A percentile compares a stretch with the other conserved stretches of the same genome.
These are phyloP conservation scores for Drosophila triauraria DNA, from an alignment of 1,140 invertebrate genomes.

Conservation along the genomic window DNA sequence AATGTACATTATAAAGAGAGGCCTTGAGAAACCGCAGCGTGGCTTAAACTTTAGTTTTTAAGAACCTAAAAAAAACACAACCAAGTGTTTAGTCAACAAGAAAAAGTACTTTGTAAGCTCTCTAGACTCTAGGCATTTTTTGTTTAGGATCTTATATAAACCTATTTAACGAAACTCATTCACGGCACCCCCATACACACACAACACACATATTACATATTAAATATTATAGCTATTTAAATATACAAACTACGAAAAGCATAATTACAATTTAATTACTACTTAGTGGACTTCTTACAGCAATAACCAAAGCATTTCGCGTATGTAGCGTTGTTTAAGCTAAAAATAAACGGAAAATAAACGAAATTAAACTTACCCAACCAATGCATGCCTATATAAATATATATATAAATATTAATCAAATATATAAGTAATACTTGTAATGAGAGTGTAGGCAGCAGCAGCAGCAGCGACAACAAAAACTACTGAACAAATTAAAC, in stretches of 20 bases:
- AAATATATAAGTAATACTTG: slow-evolving; percentile 22
- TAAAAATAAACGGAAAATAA: slow-evolving; percentile 36
- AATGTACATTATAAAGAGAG: slow-evolving; percentile 65
- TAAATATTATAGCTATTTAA: slow-evolving; percentile 37
- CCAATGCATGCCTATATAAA: slow-evolving; percentile 36
- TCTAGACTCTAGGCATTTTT: slow-evolving; percentile 25
- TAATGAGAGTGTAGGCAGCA: slow-evolving; percentile 11
- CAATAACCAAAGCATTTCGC: slow-evolving; percentile 81
- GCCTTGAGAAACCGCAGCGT: slow-evolving; percentile 75
- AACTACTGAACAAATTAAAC: slow-evolving; percentile 46
- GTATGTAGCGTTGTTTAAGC: slow-evolving; percentile 45
- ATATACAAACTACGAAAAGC: slow-evolving; percentile 28
- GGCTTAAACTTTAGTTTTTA: slow-evolving; percentile 60
- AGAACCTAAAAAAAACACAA: slow-evolving; percentile 2
- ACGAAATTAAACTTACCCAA: slow-evolving; percentile 37
- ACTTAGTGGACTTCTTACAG: slow-evolving; percentile 78
- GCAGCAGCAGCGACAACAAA: slow-evolving; percentile 14
- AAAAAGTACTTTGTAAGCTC: slow-evolving; percentile 30
- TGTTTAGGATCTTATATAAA: slow-evolving; percentile 33
- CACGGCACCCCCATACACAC: slow-evolving; percentile 42
- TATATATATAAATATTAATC: slow-evolving; percentile 13
- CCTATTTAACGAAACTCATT: slow-evolving; percentile 50
- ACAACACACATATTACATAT: slow-evolving; percentile 13
- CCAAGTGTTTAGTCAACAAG: slow-evolving; percentile 6
- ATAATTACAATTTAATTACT: slow-evolving; percentile 47